Percentiles rank a stretch among this genome's conserved stretches.
These are phyloP conservation scores for Scortum barcoo DNA, from an alignment of 2,113 vertebrate species.

Conservation along the genomic window DNA sequence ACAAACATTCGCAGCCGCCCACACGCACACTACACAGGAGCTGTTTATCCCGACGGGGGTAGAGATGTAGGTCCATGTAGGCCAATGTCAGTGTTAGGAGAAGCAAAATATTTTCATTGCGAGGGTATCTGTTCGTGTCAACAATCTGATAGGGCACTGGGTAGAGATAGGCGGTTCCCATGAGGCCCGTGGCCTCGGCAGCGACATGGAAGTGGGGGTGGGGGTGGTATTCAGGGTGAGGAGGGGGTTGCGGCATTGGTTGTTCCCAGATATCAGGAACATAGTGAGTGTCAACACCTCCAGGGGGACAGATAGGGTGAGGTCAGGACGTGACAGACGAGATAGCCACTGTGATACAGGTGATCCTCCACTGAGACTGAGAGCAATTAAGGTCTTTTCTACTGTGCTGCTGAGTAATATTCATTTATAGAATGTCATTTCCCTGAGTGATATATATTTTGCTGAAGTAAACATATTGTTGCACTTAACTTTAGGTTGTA, in stretches of 20 bases:
- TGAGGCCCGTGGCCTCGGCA: conserved; percentile 81
- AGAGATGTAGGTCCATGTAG: conserved; percentile 86
- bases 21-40: conserved; percentile 85
- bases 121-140: conserved; percentile 89
- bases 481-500: neutral
- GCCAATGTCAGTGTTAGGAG: conserved; percentile 86
- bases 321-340: conserved; percentile 70
- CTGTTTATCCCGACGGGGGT: conserved; percentile 86
- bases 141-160: conserved; percentile 87
- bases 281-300: conserved; percentile 80
- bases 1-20: conserved; percentile 54
- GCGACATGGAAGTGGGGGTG: neutral
- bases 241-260: conserved; percentile 52
- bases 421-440: neutral
- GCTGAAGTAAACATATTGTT: neutral
- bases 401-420: neutral
- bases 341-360: conserved; percentile 51
- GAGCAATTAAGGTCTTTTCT: neutral
- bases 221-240: conserved; percentile 9
- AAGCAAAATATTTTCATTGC: conserved; percentile 96
- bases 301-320: conserved; percentile 70
- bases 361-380: conserved; percentile 10
- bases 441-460: neutral
- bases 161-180: conserved; percentile 84
- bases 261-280: conserved; percentile 82